Percentiles rank a stretch among this genome's conserved stretches.
Evolutionary conservation across 2,888 invertebrate species (phyloP).

Genomic region (Lasiommata megera): DNA sequence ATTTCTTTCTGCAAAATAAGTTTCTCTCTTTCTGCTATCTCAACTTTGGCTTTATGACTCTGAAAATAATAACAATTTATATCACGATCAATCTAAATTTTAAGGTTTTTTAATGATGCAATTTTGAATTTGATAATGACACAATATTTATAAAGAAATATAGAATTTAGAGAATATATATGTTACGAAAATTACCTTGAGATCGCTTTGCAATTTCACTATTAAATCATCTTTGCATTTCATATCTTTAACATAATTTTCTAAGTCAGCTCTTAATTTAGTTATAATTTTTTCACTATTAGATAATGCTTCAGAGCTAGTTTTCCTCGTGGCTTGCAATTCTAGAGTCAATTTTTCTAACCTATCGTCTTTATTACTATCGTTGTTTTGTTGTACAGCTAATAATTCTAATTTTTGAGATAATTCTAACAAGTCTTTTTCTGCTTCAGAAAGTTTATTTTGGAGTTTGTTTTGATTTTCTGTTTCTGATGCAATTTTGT

Average conservation of each 20-base stretch:
- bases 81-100: no score
- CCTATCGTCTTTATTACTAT: slow-evolving; percentile 63
- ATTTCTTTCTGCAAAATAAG: slow-evolving; percentile 61
- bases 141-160: background rate
- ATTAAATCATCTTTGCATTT: slow-evolving; percentile 64
- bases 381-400: slow-evolving; percentile 62
- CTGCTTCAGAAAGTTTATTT: slow-evolving; percentile 58
- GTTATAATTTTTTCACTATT: slow-evolving; percentile 61
- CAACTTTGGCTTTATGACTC: slow-evolving; percentile 63
- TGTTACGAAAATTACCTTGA: slow-evolving; percentile 51
- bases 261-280: slow-evolving; percentile 61
- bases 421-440: slow-evolving; percentile 59
- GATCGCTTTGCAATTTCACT: slow-evolving; percentile 61
- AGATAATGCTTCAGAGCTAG: slow-evolving; percentile 54
- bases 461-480: slow-evolving; percentile 63
- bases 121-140: no score
- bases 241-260: slow-evolving; percentile 63
- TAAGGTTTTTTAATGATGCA: no score
- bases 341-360: slow-evolving; percentile 69
- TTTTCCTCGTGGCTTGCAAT: slow-evolving; percentile 63
- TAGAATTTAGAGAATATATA: background rate
- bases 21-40: slow-evolving; percentile 68
- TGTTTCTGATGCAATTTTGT: slow-evolving; percentile 58
- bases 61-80: slow-evolving; percentile 40
- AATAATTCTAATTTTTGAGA: slow-evolving; percentile 69